A percentile compares a stretch with the other conserved stretches of the same genome.
phyloP scores from a whole-genome alignment of 92 coral and sea anemone species.

The Zoanthus solanderi region DNA sequence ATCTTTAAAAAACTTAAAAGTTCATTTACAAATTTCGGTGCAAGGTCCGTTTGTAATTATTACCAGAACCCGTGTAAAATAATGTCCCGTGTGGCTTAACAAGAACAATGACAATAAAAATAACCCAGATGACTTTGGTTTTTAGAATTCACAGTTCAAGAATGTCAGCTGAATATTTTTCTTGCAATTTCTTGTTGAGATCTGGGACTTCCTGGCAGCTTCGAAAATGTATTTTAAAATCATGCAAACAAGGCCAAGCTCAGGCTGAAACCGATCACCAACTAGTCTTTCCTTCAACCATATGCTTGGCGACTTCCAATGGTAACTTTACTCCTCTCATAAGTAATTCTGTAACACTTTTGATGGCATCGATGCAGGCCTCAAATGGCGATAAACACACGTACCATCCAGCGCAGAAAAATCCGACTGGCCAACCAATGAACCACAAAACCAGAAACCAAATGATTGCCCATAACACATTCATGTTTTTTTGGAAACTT shows the following conservation, averaged over 20 bases:
- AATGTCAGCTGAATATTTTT: background rate
- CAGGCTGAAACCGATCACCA: constrained; percentile 67
- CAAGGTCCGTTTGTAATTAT: background rate
- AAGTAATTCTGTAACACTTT: constrained; percentile 82
- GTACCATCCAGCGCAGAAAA: constrained; percentile 99
- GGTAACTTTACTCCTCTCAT: constrained; percentile 96
- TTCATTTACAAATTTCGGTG: background rate
- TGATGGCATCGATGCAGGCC: constrained; percentile 93
- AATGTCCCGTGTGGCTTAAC: constrained; percentile 26
- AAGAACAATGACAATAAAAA: constrained; percentile 10
- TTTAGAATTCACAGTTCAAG: background rate
- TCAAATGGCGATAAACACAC: constrained; percentile 97
- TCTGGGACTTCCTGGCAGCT: background rate
- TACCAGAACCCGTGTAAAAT: background rate
- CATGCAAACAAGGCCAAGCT: background rate
- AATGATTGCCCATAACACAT: constrained; percentile 96
- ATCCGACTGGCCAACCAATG: constrained; percentile 96
- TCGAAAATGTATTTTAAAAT: background rate
- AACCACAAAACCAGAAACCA: constrained; percentile 95
- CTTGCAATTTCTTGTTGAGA: too few species aligned
- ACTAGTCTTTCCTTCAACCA: constrained; percentile 92
- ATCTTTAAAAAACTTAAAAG: background rate
- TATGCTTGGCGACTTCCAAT: constrained; percentile 96
- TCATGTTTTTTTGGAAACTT: constrained; percentile 64
- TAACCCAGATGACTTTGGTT: background rate